Evolutionary conservation across 2,888 invertebrate genomes (phyloP), one percentile per base, ranked within the genome.

Genomic region (Trichopria drosophilae): DNA sequence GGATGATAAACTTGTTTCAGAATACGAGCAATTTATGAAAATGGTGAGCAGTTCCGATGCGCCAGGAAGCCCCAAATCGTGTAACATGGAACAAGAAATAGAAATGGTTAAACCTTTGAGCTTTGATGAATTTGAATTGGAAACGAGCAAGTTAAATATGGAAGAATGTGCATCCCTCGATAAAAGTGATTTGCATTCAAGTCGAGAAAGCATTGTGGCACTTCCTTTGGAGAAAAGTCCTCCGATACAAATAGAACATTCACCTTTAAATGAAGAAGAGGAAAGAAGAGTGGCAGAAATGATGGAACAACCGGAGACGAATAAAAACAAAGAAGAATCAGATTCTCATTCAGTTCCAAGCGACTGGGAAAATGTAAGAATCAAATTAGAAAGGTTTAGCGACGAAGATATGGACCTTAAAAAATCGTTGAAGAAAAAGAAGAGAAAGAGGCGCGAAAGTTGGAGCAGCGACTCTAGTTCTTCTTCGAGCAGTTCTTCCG

Each of bases 21-120:
- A 81, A 60, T 82, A 82, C 55, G 82, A 82, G 61, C 80, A 82
- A 60, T 83, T 83, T 55, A 79, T 82, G 72, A 81, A 81, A 65
- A 80, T 80, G 58, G 79, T 81, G 2, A 75, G 73, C 40, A 70
- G 71, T 18, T 24, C 24, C 6, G 10, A 24, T 22, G 19, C 19
- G n/a, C 4, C 19, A 10, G 16, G 4, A 44, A 18, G 4, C 15
- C 2, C 32, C n/a, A 31, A 24, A 9, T 7, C 31, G 22, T 9
- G 10, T 10, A 10, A 24, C 24, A 24, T 24, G 6, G 24, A 24
- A 24, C 6, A 24, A 24, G 24, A 24, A 9, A 24, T 9, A 24
- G 24, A 6, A 24, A 24, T 24, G n/a, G n/a, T n/a, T n/a, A n/a
- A n/a, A n/a, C n/a, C 51, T 3, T 19, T 41, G 3, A 49, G 53